Percentiles rank a stretch among this genome's conserved stretches.
phyloP scores from a whole-genome alignment of 2,113 vertebrate genomes.

The Pangasianodon gigas region DNA sequence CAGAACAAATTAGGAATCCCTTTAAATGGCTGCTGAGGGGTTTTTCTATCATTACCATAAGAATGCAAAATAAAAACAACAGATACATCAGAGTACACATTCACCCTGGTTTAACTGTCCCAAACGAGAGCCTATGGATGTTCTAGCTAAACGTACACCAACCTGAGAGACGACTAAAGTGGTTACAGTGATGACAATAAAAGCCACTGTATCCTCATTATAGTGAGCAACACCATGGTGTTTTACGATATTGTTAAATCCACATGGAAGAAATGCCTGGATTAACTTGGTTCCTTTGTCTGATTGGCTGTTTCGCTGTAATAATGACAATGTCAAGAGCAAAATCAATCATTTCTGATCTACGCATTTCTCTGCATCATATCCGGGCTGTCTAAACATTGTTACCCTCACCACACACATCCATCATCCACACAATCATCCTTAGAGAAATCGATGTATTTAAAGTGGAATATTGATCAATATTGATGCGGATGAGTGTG shows the following conservation, averaged over 20 bases:
- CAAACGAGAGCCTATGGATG: background rate
- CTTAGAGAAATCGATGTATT: slow-evolving; percentile 19
- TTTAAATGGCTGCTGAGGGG: background rate
- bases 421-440: background rate
- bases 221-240: background rate
- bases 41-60: background rate
- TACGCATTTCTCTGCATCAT: background rate
- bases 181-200: background rate
- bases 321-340: background rate
- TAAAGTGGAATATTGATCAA: slow-evolving; percentile 31
- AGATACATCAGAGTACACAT: background rate
- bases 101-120: background rate
- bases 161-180: background rate
- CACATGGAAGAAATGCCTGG: too few relatives aligned
- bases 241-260: background rate
- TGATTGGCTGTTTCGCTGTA: background rate
- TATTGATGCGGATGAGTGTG: slow-evolving; percentile 37
- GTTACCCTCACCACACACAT: slow-evolving; percentile 2
- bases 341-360: background rate
- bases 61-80: too few relatives aligned
- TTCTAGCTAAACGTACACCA: background rate
- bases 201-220: background rate
- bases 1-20: background rate
- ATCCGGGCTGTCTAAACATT: background rate
- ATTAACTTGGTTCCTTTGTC: background rate